These are phyloP conservation scores for Pyrocephalus nanus DNA, from an alignment of 2,797 vertebrate genomes.

Conservation along the genomic window DNA sequence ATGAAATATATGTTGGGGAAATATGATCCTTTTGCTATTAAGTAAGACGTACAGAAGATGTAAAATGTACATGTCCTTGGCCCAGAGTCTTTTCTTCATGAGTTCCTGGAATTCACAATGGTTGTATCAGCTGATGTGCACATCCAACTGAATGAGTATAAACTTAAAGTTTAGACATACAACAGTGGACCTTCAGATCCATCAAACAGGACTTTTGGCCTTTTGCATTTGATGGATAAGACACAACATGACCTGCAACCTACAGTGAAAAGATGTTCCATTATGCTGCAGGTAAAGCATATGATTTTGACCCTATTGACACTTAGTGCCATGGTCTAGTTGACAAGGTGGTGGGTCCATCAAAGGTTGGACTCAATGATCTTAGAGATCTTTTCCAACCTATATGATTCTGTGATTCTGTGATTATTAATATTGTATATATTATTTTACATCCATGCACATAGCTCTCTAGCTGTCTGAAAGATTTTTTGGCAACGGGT, in stretches of 20 bases:
- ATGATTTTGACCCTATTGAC: not conserved
- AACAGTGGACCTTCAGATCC: not conserved
- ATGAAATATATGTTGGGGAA: not conserved
- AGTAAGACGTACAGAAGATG: not conserved
- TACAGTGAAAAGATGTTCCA: not conserved
- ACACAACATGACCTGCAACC: accelerated
- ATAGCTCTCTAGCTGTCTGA: not conserved
- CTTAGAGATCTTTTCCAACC: not conserved
- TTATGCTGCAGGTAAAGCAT: not conserved
- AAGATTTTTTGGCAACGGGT: not conserved
- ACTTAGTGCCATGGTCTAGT: not conserved
- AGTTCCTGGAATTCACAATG: not conserved
- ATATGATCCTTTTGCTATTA: not conserved
- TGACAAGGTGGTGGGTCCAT: not conserved
- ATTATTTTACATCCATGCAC: not conserved
- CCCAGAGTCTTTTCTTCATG: not conserved
- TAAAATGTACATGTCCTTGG: not conserved
- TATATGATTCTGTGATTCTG: not conserved
- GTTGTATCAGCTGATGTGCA: not conserved
- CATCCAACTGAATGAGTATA: not conserved
- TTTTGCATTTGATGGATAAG: not conserved
- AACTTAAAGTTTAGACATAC: not conserved
- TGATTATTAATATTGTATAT: not conserved
- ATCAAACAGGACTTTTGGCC: not conserved
- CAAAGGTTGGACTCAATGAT: not conserved